Conservation (phyloP, 2,113 vertebrate species). For the Chaetura pelagica region DNA sequence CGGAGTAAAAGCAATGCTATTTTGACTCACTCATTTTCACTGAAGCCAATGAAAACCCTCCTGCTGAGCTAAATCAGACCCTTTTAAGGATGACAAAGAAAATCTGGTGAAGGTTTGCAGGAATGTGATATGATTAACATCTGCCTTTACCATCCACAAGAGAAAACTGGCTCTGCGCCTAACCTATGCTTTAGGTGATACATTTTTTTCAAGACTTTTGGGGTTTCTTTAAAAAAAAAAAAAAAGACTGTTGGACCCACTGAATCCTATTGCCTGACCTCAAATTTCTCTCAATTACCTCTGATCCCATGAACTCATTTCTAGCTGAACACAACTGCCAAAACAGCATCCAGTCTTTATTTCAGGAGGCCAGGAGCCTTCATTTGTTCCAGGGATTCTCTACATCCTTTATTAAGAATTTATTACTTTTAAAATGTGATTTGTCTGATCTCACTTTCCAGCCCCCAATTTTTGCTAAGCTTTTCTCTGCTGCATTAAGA, state of each 20-base stretch:
- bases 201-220: background rate
- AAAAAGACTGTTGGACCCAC: background rate
- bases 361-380: background rate
- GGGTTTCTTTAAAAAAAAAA: background rate
- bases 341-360: background rate
- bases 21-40: conserved; percentile 22
- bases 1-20: background rate
- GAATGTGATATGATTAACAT: conserved; percentile 41
- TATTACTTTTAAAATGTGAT: background rate
- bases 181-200: background rate
- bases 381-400: background rate
- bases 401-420: background rate
- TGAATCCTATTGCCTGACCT: background rate
- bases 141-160: background rate
- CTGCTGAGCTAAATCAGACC: conserved; percentile 35
- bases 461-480: background rate
- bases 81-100: conserved; percentile 53
- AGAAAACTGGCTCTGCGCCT: background rate
- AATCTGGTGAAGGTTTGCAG: conserved; percentile 44
- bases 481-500: background rate
- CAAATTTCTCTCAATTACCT: background rate
- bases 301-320: background rate
- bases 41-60: conserved; percentile 26
- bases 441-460: background rate
- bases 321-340: background rate